Conservation (phyloP, 2,113 vertebrate genomes). For the Bos javanicus region DNA sequence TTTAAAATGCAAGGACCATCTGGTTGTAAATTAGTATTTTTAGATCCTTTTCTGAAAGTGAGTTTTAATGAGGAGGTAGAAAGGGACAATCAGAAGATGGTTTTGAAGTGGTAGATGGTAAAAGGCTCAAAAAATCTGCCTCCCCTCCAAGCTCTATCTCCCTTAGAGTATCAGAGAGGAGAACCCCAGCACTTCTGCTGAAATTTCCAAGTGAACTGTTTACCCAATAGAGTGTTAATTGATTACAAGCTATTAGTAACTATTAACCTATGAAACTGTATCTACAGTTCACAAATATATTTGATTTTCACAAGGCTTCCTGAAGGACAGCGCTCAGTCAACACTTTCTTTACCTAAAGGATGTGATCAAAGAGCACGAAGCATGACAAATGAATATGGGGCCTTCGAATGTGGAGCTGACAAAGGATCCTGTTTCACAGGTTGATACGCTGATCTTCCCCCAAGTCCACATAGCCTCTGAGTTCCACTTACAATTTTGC, state of each 20-base stretch:
- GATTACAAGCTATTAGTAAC: constrained; percentile 50
- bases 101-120: background rate
- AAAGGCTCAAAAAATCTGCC: background rate
- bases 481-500: background rate
- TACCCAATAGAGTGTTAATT: background rate
- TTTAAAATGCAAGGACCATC: background rate
- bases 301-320: constrained; percentile 48
- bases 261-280: constrained; percentile 50
- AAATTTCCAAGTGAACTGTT: constrained; percentile 16
- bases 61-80: background rate
- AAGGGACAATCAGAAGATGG: background rate
- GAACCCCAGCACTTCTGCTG: background rate
- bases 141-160: background rate
- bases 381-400: constrained; percentile 44
- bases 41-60: background rate
- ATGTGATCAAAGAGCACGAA: constrained; percentile 35
- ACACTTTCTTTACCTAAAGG: constrained; percentile 49
- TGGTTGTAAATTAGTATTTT: background rate
- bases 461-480: background rate
- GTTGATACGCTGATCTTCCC: background rate
- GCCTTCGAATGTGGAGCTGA: constrained; percentile 28
- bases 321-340: constrained; percentile 6
- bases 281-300: constrained; percentile 56
- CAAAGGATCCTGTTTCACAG: constrained; percentile 14
- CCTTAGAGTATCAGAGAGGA: background rate